A percentile compares a stretch with the other conserved stretches of the same genome.
Conservation (phyloP, 30 jellyfish, hydroid and myxozoan genomes). For the Pelagia noctiluca region DNA sequence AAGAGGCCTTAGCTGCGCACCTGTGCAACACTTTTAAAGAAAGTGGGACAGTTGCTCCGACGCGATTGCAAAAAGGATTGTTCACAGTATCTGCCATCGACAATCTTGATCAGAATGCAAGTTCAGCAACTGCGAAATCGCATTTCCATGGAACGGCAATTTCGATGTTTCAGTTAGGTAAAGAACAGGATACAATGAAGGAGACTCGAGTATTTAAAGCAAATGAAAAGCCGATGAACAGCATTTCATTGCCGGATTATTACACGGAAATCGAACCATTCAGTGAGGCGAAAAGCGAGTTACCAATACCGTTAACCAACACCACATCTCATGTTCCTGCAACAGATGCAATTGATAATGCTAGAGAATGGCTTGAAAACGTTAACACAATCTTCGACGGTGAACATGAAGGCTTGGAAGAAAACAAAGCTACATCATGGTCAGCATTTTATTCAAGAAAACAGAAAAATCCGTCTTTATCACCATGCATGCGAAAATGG, state of each 20-base stretch:
- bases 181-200: not conserved
- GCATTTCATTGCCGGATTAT: not conserved
- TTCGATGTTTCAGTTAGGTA: not conserved
- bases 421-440: not conserved
- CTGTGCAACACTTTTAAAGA: not conserved
- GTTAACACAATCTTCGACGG: not conserved
- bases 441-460: not conserved
- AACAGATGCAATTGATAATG: not conserved
- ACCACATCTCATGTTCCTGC: slow-evolving; percentile 8
- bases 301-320: not conserved
- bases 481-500: not conserved
- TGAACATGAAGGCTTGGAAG: not conserved
- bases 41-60: not conserved
- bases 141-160: not conserved
- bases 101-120: not conserved
- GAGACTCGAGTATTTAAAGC: slow-evolving; percentile 1
- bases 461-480: not conserved
- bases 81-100: slow-evolving; percentile 1
- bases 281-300: not conserved
- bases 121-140: slow-evolving; percentile 8
- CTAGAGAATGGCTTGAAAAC: not conserved
- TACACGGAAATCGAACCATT: too few relatives aligned
- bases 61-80: not conserved
- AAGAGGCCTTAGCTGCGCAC: slow-evolving; percentile 2
- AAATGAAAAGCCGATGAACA: not conserved